Percentiles rank a stretch among this genome's conserved stretches.
phyloP scores from a whole-genome alignment of 2,888 invertebrate species.

The Bhutanitis thaidina region DNA sequence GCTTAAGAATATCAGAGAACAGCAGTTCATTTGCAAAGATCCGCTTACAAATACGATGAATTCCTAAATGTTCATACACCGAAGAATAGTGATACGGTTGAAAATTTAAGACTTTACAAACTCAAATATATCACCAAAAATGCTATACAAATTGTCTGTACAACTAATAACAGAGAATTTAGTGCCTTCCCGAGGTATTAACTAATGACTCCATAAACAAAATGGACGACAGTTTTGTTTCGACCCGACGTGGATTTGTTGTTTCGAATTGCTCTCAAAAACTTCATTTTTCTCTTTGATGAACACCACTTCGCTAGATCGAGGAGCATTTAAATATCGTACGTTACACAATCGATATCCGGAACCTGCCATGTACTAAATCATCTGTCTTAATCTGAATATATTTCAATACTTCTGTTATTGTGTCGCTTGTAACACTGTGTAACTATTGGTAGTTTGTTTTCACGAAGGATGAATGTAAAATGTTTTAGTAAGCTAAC shows the following conservation, averaged over 20 bases:
- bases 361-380: background rate
- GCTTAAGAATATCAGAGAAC: too few species aligned
- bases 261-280: slow-evolving; percentile 23
- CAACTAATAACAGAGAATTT: slow-evolving; percentile 40
- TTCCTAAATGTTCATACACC: too few species aligned
- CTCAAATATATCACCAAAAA: slow-evolving; percentile 1
- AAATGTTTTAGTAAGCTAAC: slow-evolving; percentile 15
- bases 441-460: background rate
- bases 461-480: slow-evolving; percentile 4
- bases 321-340: slow-evolving; percentile 7
- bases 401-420: slow-evolving; percentile 1
- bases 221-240: slow-evolving; percentile 28
- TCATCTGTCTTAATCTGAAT: background rate
- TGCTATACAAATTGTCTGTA: slow-evolving; percentile 5
- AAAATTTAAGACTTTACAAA: background rate
- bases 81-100: too few species aligned
- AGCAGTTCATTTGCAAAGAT: too few species aligned
- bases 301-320: slow-evolving; percentile 1
- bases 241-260: slow-evolving; percentile 34
- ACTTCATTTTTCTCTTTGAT: slow-evolving; percentile 15
- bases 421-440: background rate
- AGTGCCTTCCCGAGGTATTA: slow-evolving; percentile 37
- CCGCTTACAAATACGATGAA: too few species aligned
- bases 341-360: background rate
- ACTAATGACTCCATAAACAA: slow-evolving; percentile 43